These are phyloP conservation scores for Elaphurus davidianus DNA, from an alignment of 2,113 vertebrate species.

Conservation along the genomic window DNA sequence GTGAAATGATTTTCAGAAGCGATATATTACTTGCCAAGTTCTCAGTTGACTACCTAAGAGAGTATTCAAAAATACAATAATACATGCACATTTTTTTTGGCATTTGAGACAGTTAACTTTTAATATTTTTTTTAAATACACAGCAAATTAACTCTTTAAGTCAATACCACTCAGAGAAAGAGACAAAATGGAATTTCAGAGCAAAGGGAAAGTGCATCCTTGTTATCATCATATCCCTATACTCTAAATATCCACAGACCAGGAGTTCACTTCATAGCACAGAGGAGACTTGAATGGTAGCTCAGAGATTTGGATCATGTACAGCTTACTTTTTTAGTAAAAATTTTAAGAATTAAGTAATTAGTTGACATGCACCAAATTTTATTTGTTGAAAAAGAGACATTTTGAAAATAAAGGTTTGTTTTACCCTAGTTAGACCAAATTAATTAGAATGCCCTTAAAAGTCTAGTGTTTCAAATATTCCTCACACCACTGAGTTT, in stretches of 20 bases:
- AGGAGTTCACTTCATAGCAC: constrained; percentile 15
- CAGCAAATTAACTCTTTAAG: constrained; percentile 73
- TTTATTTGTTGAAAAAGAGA: not conserved
- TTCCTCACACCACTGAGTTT: not conserved
- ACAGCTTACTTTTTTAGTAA: not conserved
- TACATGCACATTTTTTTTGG: not conserved
- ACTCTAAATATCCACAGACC: constrained; percentile 66
- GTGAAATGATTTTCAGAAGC: not conserved
- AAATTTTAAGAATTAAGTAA: not conserved
- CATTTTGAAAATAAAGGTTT: not conserved
- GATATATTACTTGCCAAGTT: not conserved
- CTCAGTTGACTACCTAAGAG: not conserved
- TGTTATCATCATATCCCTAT: constrained; percentile 47
- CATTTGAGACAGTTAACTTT: constrained; percentile 56
- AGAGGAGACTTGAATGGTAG: not conserved
- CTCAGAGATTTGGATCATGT: not conserved
- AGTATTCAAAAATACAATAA: not conserved
- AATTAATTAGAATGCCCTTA: not conserved
- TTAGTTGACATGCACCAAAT: not conserved
- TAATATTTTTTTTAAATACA: constrained; percentile 78
- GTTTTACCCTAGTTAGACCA: not conserved
- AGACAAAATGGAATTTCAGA: constrained; percentile 70
- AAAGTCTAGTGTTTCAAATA: not conserved
- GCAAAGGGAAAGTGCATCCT: constrained; percentile 73
- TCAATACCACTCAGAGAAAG: constrained; percentile 70